A percentile compares a stretch with the other conserved stretches of the same genome.
phyloP scores from a whole-genome alignment of 2,113 vertebrate species.

The Callaeas wilsoni region DNA sequence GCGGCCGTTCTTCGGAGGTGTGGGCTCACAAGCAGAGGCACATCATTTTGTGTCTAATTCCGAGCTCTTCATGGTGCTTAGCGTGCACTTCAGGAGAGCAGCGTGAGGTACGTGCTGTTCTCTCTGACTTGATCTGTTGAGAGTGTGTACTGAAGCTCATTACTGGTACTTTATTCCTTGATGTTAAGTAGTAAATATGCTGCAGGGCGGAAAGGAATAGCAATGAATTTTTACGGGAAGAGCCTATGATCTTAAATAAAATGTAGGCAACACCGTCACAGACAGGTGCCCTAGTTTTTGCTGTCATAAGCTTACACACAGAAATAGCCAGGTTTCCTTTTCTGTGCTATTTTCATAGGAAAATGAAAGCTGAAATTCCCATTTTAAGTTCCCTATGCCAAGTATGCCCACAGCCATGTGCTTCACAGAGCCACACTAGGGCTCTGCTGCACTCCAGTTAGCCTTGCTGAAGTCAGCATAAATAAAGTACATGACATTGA shows the following conservation, averaged over 20 bases:
- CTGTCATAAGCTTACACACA: neutral
- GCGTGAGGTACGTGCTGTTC: neutral
- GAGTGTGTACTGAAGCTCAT: neutral
- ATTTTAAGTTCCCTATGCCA: neutral
- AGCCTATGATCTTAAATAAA: neutral
- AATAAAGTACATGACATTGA: neutral
- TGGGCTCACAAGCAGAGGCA: neutral
- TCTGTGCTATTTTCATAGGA: neutral
- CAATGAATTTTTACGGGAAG: neutral
- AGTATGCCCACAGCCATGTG: neutral
- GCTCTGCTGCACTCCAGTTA: neutral
- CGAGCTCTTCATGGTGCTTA: neutral
- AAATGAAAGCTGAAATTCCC: neutral
- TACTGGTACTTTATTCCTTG: neutral
- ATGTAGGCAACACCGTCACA: neutral
- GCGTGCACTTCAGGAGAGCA: neutral
- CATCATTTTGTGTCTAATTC: neutral
- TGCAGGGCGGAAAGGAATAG: neutral
- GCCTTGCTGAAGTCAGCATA: neutral
- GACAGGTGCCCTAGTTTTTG: neutral
- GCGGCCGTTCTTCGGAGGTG: neutral
- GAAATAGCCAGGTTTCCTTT: neutral
- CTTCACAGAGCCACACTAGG: neutral
- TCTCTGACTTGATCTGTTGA: neutral
- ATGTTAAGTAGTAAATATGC: neutral